Base-by-base conservation (phyloP, 2,888 invertebrate species). In the Vesta saturnalis region DNA sequence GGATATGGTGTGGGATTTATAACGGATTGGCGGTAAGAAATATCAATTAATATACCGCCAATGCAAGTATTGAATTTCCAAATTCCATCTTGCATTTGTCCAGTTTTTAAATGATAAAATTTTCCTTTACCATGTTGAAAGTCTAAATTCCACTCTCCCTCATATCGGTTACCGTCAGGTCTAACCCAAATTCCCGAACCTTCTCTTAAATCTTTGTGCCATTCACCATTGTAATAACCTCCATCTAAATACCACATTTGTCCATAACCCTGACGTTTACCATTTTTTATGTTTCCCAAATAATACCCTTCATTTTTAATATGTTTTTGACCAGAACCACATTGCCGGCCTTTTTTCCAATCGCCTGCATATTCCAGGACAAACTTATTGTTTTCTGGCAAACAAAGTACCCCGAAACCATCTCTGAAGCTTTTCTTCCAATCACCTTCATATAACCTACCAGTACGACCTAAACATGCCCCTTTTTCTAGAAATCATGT, bases 31-130 rank as follows among this genome's bases (percentile, higher is more conserved):
- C 90, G 84, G 77, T 85, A 87, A n/a, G 85, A 80, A 54, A 89
- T 87, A 77, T 91, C 90, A 0, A 82, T 80, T 76, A 91, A 85
- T 68, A 83, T 86, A 67, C 89, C 89, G 67, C 77, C 85, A 65
- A 87, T 80, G 75, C 89, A 90, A 16, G 83, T 73, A 75, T 88
- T 86, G n/a, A 84, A 72, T 1, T 76, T 69, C 92, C 92, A 92
- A 73, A 87, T 84, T 1, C 92, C 92, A 68, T 88, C 87, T 77
- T 91, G 91, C 71, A 90, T 78, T 79, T 91, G 91, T 0, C 91
- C 91, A 0, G 85, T 89, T 74, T 85, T 84, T 77, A 90, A 79
- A 78, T 91, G 90, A 77, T 88, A 90, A 81, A 87, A 91, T 39
- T 87, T 83, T 0, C 92, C 92, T n/a, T 84, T 79, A 0, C 92